phyloP scores from a whole-genome alignment of 30 jellyfish, hydroid and myxozoan genomes.

The Hydra vulgaris region DNA sequence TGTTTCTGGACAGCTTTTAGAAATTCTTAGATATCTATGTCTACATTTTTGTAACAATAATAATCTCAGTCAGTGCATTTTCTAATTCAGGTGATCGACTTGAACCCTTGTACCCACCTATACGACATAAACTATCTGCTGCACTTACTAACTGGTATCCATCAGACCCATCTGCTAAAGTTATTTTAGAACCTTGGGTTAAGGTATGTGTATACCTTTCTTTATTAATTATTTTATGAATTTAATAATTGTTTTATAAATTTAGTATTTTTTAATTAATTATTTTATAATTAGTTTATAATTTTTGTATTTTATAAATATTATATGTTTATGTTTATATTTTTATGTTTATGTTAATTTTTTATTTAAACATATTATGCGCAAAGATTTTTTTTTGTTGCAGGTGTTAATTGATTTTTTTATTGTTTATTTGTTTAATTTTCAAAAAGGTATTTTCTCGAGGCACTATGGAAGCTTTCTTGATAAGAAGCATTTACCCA shows the following conservation, averaged over 20 bases:
- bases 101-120: slow-evolving; percentile 84
- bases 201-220: slow-evolving; percentile 34
- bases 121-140: slow-evolving; percentile 71
- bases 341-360: too few species aligned
- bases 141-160: slow-evolving; percentile 94
- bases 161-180: slow-evolving; percentile 93
- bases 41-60: too few species aligned
- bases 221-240: not conserved
- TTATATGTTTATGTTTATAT: too few species aligned
- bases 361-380: too few species aligned
- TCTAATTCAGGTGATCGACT: slow-evolving; percentile 51
- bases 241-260: not conserved
- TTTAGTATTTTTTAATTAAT: not conserved
- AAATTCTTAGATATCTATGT: too few species aligned
- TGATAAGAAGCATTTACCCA: slow-evolving; percentile 81
- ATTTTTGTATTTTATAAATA: too few species aligned
- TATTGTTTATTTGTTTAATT: not conserved
- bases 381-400: too few species aligned
- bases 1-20: too few species aligned
- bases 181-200: slow-evolving; percentile 88
- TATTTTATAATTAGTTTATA: not conserved
- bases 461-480: slow-evolving; percentile 93
- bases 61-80: too few species aligned
- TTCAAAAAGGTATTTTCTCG: slow-evolving; percentile 66
- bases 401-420: too few species aligned